phyloP scores from a whole-genome alignment of 2,113 vertebrate genomes.

The Pachycephala philippinensis region DNA sequence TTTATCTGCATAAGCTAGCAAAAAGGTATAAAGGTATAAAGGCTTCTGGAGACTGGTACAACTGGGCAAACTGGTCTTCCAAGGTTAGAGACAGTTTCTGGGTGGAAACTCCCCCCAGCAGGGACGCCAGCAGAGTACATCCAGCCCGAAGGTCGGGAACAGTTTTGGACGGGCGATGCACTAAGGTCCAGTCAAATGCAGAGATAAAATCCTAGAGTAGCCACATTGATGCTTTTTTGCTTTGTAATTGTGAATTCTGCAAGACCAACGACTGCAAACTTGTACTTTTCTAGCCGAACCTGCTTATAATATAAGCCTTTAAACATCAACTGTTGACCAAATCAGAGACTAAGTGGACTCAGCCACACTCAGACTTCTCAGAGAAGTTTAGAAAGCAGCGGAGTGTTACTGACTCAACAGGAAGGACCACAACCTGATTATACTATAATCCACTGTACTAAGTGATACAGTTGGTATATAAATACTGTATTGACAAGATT shows the following conservation, averaged over 20 bases:
- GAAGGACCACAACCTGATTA: neutral
- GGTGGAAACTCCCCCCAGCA: neutral
- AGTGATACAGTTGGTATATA: neutral
- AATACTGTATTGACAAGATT: neutral
- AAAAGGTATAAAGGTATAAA: neutral
- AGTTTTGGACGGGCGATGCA: neutral
- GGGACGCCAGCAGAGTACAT: neutral
- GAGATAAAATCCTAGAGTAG: neutral
- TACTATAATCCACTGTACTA: neutral
- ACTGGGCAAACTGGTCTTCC: neutral
- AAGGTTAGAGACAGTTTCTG: neutral
- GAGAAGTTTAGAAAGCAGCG: neutral
- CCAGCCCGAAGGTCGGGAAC: neutral
- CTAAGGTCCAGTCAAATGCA: neutral
- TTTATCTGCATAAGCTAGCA: rapidly evolving
- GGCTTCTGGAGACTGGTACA: neutral
- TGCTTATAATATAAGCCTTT: neutral
- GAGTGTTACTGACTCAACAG: neutral
- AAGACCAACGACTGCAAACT: neutral
- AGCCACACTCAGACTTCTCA: neutral
- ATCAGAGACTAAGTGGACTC: neutral
- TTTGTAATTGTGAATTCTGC: neutral
- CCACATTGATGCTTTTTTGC: neutral
- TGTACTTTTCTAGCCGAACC: neutral
- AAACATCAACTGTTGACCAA: neutral